phyloP scores from a whole-genome alignment of 1,140 invertebrate species.

The Nasonia longicornis region DNA sequence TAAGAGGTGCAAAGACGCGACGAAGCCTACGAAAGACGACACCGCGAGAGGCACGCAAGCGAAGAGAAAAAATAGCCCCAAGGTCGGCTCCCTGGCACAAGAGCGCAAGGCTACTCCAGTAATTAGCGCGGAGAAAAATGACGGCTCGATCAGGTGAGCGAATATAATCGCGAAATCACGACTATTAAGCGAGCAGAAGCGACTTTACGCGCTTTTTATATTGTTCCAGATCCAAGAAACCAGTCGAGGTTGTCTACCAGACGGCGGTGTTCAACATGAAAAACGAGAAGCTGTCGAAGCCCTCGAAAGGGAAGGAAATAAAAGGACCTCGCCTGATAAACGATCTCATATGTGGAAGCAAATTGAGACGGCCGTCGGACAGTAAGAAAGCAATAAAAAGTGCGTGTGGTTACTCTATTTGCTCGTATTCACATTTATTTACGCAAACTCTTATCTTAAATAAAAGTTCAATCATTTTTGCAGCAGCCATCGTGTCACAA shows the following conservation, averaged over 20 bases:
- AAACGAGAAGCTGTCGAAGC: conserved; percentile 59
- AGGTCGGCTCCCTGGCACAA: background rate
- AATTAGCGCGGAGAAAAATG: conserved; percentile 18
- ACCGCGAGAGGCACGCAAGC: conserved; percentile 1
- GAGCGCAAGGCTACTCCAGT: conserved; percentile 6
- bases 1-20: conserved; percentile 34
- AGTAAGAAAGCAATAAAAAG: conserved; percentile 52
- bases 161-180: background rate
- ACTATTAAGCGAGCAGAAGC: background rate
- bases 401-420: conserved; percentile 35
- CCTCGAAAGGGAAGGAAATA: conserved; percentile 48
- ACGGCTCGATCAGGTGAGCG: background rate
- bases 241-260: conserved; percentile 60
- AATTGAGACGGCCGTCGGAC: conserved; percentile 51
- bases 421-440: conserved; percentile 36
- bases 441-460: conserved; percentile 21
- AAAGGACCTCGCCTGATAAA: conserved; percentile 57
- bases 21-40: conserved; percentile 20
- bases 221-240: conserved; percentile 54
- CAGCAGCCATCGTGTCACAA: conserved; percentile 44
- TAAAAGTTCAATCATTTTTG: conserved; percentile 36
- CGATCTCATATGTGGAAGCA: conserved; percentile 59
- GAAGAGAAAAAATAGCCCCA: background rate
- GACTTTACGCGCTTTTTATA: background rate
- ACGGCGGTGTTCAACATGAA: conserved; percentile 63